These are phyloP conservation scores for Iselma pallidipennis DNA, from an alignment of 2,888 invertebrate species.

Conservation along the genomic window DNA sequence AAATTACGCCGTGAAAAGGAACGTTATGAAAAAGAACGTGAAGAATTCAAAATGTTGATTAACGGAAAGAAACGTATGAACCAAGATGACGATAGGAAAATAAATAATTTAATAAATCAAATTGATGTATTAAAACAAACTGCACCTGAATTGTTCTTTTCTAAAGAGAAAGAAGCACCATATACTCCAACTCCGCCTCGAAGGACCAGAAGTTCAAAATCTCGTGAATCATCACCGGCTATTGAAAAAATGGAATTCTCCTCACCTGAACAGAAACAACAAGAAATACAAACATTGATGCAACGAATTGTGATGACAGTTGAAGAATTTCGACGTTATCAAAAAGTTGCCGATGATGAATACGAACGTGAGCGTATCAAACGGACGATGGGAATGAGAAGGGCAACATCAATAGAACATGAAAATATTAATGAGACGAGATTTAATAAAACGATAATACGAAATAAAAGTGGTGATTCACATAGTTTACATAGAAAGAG, in stretches of 20 bases:
- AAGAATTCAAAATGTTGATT: slow-evolving; percentile 59
- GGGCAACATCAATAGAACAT: slow-evolving; percentile 68
- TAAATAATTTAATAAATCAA: slow-evolving; percentile 74
- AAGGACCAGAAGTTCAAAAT: slow-evolving; percentile 67
- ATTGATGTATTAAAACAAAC: slow-evolving; percentile 75
- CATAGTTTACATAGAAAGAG: slow-evolving; percentile 69
- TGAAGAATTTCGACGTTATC: slow-evolving; percentile 63
- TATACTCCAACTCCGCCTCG: slow-evolving; percentile 74
- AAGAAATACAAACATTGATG: slow-evolving; percentile 57
- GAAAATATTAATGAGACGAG: slow-evolving; percentile 56
- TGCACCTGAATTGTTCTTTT: slow-evolving; percentile 68
- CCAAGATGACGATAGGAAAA: slow-evolving; percentile 73
- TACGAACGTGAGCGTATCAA: slow-evolving; percentile 58
- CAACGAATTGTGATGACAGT: slow-evolving; percentile 71
- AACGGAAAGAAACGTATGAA: slow-evolving; percentile 58
- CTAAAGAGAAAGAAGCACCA: slow-evolving; percentile 56
- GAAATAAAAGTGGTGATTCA: slow-evolving; percentile 38
- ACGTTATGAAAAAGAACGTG: slow-evolving; percentile 79
- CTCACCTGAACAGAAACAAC: slow-evolving; percentile 49
- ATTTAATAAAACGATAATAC: slow-evolving; percentile 29
- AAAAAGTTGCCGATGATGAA: slow-evolving; percentile 60
- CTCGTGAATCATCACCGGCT: slow-evolving; percentile 72
- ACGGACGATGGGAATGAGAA: slow-evolving; percentile 50
- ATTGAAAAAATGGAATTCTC: slow-evolving; percentile 59
- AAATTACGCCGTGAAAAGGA: slow-evolving; percentile 87